Conservation (phyloP, 2,797 vertebrate genomes). For the Brachyrhaphis roseni region DNA sequence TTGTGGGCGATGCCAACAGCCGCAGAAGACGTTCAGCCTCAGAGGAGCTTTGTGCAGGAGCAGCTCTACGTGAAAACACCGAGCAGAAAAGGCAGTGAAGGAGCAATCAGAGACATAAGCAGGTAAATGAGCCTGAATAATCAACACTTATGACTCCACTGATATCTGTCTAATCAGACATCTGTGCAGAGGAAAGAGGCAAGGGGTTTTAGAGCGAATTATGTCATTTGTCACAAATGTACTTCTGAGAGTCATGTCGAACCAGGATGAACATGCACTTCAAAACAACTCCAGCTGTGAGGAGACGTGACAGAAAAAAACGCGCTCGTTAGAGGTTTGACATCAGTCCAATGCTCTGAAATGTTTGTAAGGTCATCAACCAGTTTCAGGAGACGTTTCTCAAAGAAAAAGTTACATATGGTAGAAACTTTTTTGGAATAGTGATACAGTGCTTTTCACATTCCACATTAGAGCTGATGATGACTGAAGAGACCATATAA, state of each 20-base stretch:
- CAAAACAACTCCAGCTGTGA: not conserved
- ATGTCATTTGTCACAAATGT: slow-evolving; percentile 8
- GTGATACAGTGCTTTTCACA: slow-evolving; percentile 13
- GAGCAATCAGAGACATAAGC: slow-evolving; percentile 52
- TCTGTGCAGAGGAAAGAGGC: slow-evolving; percentile 21
- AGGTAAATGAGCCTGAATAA: slow-evolving; percentile 49
- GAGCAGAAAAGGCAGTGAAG: slow-evolving; percentile 8
- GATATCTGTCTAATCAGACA: slow-evolving; percentile 36
- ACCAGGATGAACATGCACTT: not conserved
- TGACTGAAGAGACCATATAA: not conserved
- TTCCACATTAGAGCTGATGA: slow-evolving; percentile 11
- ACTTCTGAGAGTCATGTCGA: slow-evolving; percentile 6
- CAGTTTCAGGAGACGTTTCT: slow-evolving; percentile 7
- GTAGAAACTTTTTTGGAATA: slow-evolving; percentile 16
- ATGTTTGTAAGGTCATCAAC: not conserved
- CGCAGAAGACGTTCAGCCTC: not conserved
- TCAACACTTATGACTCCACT: slow-evolving; percentile 41
- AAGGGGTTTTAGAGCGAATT: slow-evolving; percentile 26
- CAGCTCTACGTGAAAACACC: not conserved
- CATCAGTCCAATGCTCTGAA: not conserved
- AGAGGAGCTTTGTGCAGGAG: not conserved
- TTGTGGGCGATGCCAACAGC: not conserved
- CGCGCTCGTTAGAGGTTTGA: slow-evolving; percentile 25
- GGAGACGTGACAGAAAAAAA: slow-evolving; percentile 15
- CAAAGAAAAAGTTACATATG: slow-evolving; percentile 4